phyloP scores from a whole-genome alignment of 2,888 invertebrate species.

The Cynaeus angustus region DNA sequence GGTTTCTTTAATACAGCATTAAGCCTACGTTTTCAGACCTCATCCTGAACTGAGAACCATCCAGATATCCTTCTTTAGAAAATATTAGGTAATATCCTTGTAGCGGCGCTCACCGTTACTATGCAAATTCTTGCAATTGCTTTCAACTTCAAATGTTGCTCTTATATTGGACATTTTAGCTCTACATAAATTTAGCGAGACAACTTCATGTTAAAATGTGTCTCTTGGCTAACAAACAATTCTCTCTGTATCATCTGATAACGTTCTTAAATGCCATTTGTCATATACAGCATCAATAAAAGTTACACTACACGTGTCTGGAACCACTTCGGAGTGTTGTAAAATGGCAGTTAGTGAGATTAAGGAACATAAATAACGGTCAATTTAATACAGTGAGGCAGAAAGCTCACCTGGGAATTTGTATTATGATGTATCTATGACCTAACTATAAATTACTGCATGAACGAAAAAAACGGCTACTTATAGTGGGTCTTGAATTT shows the following conservation, averaged over 20 bases:
- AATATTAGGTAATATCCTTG: constrained; percentile 20
- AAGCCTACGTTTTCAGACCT: constrained; percentile 15
- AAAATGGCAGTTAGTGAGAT: constrained; percentile 3
- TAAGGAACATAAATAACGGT: background rate
- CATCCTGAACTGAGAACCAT: constrained; percentile 16
- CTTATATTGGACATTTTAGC: background rate
- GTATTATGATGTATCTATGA: too few species aligned
- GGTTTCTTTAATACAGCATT: constrained; percentile 2
- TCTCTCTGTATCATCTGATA: too few species aligned
- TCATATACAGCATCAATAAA: too few species aligned
- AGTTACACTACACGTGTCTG: constrained; percentile 1
- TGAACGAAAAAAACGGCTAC: too few species aligned
- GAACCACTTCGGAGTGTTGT: background rate
- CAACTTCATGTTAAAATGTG: background rate
- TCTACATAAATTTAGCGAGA: background rate
- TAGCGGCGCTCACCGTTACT: background rate
- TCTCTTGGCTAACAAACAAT: too few species aligned
- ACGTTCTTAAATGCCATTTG: too few species aligned
- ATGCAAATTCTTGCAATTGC: background rate
- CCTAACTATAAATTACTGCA: too few species aligned
- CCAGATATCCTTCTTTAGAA: constrained; percentile 4
- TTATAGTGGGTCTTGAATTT: too few species aligned
- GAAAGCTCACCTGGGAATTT: too few species aligned
- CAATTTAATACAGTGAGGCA: background rate
- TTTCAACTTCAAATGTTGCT: background rate